These are phyloP conservation scores for Lithobates sylvaticus DNA, from an alignment of 2,797 vertebrate species.

Conservation along the genomic window DNA sequence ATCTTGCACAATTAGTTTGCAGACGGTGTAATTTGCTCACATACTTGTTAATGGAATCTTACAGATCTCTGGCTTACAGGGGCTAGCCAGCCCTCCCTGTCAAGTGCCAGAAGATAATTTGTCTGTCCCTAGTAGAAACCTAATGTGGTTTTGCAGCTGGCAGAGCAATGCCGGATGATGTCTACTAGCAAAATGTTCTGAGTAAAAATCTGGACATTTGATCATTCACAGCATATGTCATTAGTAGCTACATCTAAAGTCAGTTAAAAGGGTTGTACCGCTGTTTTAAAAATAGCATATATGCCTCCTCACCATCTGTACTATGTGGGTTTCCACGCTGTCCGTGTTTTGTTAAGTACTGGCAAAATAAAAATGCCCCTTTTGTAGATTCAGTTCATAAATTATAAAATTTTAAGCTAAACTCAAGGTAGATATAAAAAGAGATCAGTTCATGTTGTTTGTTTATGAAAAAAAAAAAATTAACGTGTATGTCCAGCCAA, in stretches of 20 bases:
- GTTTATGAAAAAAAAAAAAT: too few species aligned
- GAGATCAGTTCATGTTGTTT: too few species aligned
- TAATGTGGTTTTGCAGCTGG: constrained; percentile 76
- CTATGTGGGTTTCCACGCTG: too few species aligned
- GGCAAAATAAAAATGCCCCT: too few species aligned
- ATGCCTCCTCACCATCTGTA: not conserved
- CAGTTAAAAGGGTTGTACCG: not conserved
- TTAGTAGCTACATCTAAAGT: not conserved
- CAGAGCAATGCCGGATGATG: constrained; percentile 70
- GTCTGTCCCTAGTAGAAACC: constrained; percentile 67
- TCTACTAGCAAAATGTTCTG: constrained; percentile 62
- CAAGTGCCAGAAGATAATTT: constrained; percentile 72
- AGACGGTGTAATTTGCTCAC: constrained; percentile 66
- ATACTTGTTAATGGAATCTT: constrained; percentile 73
- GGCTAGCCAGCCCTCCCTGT: constrained; percentile 65
- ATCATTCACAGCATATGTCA: constrained; percentile 17
- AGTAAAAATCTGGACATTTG: constrained; percentile 12
- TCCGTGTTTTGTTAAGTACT: too few species aligned
- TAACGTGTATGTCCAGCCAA: too few species aligned
- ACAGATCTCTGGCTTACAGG: constrained; percentile 70
- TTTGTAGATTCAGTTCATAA: too few species aligned
- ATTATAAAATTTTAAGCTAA: too few species aligned
- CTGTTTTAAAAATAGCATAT: constrained; percentile 2
- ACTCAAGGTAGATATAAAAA: too few species aligned
- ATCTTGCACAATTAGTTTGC: not conserved